These are phyloP conservation scores for Hylyphantes graminicola DNA, from an alignment of 1,140 invertebrate genomes.

Conservation along the genomic window DNA sequence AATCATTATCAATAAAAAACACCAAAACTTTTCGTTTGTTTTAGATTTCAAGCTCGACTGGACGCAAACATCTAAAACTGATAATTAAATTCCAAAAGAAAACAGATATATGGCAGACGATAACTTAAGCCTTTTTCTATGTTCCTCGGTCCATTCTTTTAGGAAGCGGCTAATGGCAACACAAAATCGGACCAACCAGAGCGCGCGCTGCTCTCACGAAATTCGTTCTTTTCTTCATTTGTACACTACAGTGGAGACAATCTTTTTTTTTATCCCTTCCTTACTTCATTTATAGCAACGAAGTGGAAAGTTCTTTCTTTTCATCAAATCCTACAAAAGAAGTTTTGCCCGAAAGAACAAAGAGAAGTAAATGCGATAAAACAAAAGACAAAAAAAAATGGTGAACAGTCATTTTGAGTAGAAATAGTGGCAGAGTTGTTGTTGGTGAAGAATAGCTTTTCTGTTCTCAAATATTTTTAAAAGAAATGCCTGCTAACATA, in stretches of 20 bases:
- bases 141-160: no score
- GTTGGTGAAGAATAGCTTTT: no score
- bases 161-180: background rate
- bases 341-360: no score
- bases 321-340: background rate
- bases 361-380: conserved; percentile 3
- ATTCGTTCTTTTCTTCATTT: background rate
- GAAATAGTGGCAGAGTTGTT: background rate
- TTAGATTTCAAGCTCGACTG: no score
- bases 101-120: background rate
- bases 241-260: background rate
- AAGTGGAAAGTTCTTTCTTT: background rate
- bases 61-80: no score
- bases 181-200: background rate
- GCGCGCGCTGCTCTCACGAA: background rate
- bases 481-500: no score
- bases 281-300: background rate
- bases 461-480: no score
- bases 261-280: background rate
- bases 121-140: background rate
- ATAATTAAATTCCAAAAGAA: no score
- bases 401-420: background rate
- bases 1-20: no score
- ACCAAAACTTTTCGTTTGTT: no score
- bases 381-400: background rate